phyloP scores from a whole-genome alignment of 2,113 vertebrate genomes.

The Sphaerodactylus townsendi region DNA sequence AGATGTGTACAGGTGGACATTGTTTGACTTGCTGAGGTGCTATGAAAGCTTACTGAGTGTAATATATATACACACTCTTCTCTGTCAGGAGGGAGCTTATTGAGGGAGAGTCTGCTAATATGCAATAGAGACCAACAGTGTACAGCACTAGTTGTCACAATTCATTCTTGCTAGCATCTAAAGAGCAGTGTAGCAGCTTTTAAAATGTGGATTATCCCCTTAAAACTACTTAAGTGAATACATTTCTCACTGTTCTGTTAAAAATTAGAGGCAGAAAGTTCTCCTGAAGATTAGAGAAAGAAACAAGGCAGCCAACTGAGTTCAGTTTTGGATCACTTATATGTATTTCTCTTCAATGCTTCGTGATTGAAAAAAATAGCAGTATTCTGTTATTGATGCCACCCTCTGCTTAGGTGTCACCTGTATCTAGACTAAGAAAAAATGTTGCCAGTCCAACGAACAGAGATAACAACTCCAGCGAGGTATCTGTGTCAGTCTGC shows the following conservation, averaged over 20 bases:
- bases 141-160: not conserved
- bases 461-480: not conserved
- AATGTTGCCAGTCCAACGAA: not conserved
- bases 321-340: not conserved
- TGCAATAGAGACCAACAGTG: not conserved
- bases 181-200: not conserved
- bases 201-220: not conserved
- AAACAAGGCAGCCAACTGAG: not conserved
- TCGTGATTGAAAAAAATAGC: not conserved
- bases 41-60: no score
- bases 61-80: no score
- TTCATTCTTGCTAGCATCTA: not conserved
- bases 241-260: not conserved
- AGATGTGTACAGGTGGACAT: not conserved
- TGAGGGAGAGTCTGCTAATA: not conserved
- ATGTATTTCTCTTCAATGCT: not conserved
- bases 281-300: not conserved
- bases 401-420: no score
- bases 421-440: not conserved
- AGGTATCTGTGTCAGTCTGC: no score
- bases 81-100: no score
- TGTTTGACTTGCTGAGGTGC: not conserved
- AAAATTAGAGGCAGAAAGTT: not conserved
- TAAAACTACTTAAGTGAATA: not conserved
- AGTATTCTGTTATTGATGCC: not conserved